Conservation (phyloP, 2,888 invertebrate genomes). For the Tetragnatha montana region DNA sequence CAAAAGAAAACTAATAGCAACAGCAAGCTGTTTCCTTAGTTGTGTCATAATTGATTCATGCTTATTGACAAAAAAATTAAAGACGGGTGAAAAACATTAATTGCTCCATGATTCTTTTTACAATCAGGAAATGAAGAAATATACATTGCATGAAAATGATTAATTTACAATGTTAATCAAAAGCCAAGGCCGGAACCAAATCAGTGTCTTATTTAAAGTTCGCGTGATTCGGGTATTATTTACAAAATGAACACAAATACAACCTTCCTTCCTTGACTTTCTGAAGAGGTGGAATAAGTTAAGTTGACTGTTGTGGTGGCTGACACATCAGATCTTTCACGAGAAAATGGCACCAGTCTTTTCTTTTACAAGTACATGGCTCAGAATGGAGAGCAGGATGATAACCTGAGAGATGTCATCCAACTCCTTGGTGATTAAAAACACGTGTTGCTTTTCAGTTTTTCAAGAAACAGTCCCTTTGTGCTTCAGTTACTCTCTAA, state of each 20-base stretch:
- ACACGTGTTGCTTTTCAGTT: background rate
- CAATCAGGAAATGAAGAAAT: conserved; percentile 62
- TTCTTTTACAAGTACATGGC: no score
- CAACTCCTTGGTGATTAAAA: background rate
- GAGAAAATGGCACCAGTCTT: background rate
- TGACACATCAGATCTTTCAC: conserved; percentile 14
- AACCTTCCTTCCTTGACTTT: conserved; percentile 39
- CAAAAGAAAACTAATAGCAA: conserved; percentile 34
- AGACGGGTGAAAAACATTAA: conserved; percentile 58
- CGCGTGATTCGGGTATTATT: conserved; percentile 44
- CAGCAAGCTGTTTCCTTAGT: conserved; percentile 7
- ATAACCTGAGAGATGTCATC: background rate
- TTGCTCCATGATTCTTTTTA: conserved; percentile 57
- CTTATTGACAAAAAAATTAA: conserved; percentile 47
- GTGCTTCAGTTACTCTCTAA: conserved; percentile 42
- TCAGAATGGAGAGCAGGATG: no score
- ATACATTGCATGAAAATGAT: conserved; percentile 62
- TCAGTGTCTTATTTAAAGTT: conserved; percentile 25
- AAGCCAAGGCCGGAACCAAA: conserved; percentile 56
- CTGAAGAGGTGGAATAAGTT: conserved; percentile 62
- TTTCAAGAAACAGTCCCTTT: background rate
- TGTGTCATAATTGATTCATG: conserved; percentile 38
- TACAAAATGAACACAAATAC: conserved; percentile 56
- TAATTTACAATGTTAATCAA: conserved; percentile 67
- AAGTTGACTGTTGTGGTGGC: conserved; percentile 29